Conservation (phyloP, 2,113 vertebrate species). For the Climacteris rufus region DNA sequence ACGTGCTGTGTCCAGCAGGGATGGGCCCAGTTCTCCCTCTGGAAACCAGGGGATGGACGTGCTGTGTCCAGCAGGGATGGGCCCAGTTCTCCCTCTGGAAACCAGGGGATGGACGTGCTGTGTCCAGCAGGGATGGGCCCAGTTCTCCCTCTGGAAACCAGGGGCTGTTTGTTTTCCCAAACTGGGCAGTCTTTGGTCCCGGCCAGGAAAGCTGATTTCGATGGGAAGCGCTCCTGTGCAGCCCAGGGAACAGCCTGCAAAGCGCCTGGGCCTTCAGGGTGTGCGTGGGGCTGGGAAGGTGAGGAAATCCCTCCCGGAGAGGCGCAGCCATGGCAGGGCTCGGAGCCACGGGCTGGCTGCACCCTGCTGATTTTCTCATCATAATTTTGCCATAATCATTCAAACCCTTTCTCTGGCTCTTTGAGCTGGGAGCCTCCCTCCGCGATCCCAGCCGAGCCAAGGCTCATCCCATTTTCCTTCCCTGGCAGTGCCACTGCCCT, state of each 20-base stretch:
- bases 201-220: neutral
- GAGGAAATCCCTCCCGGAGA: neutral
- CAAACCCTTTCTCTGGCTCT: neutral
- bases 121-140: no score
- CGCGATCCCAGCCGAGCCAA: rapidly evolving
- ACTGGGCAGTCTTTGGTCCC: rapidly evolving
- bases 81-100: neutral
- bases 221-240: neutral
- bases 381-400: neutral
- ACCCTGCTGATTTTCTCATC: neutral
- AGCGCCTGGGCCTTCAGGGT: rapidly evolving
- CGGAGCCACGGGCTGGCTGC: neutral
- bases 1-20: rapidly evolving
- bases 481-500: neutral
- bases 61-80: rapidly evolving
- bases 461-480: neutral
- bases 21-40: neutral
- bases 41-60: rapidly evolving
- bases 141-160: rapidly evolving
- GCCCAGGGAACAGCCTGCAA: rapidly evolving
- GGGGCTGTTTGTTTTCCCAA: neutral
- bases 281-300: rapidly evolving
- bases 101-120: no score
- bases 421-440: neutral
- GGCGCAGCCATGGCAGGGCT: rapidly evolving